Evolutionary conservation across 2,797 vertebrate genomes (phyloP), one percentile per base, ranked within the genome.

Genomic region (Limosa lapponica): DNA sequence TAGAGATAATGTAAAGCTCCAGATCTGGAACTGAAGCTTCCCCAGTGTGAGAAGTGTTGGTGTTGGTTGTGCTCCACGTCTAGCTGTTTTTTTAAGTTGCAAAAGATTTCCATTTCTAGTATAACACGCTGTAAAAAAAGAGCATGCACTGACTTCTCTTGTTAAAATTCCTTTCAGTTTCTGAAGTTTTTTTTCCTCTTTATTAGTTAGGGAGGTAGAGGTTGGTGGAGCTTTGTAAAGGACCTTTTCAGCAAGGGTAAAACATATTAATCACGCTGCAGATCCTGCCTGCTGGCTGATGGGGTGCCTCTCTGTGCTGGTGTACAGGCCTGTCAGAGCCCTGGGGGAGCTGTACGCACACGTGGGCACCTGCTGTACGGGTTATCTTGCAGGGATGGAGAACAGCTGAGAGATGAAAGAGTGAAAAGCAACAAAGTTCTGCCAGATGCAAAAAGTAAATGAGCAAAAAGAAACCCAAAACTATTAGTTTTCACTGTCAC

Each of bases 81-180:
- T 94, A 84, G 66, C 88, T 92, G 90, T 34, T 92, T 95, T 95
- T 92, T 89, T 61, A 80, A 82, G 62, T 80, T 89, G 80, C 77
- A 73, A 52, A 93, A 95, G 75, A 80, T 87, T 96, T 91, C 82
- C 64, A 80, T 73, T 87, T 92, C 78, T 94, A 41, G 34, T 84
- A 65, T 86, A 95, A 92, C 74, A 94, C 52, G 37, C 83, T 77
- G 70, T 94, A 87, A 96, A 93, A 70, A 87, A 95, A 82, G 55
- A 90, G 37, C 59, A 74, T 69, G 72, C 7, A 3, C 77, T 71
- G 64, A 87, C 52, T 77, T 82, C 23, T 93, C 91, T 93, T 94
- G 83, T 95, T 95, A 96, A 96, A 96, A 96, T 93, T 92, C 74
- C 37, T 92, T 87, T 89, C 24, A 15, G 49, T 74, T 95, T 95